phyloP scores from a whole-genome alignment of 30 jellyfish, hydroid and myxozoan genomes.

The Aurelia sp. region DNA sequence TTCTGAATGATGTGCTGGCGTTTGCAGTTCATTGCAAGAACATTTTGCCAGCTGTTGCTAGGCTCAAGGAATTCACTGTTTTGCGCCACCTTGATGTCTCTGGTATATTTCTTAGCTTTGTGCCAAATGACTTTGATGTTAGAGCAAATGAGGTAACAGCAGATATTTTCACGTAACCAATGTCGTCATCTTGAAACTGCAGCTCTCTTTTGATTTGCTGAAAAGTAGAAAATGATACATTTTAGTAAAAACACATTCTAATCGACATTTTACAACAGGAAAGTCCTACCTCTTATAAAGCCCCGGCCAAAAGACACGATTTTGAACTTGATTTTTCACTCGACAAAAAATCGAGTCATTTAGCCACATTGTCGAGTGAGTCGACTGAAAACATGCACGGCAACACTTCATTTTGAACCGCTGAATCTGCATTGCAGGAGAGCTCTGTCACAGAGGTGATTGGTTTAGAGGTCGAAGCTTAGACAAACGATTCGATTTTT shows the following conservation, averaged over 20 bases:
- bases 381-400: no score
- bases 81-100: not conserved
- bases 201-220: conserved; percentile 20
- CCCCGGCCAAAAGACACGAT: not conserved
- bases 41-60: not conserved
- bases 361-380: no score
- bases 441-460: no score
- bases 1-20: not conserved
- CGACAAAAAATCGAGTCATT: no score
- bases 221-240: not conserved
- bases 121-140: not conserved
- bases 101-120: not conserved
- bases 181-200: conserved; percentile 8
- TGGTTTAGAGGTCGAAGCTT: no score
- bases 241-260: not conserved
- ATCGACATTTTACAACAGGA: not conserved
- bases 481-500: no score
- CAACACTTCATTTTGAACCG: no score
- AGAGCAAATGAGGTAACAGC: no score
- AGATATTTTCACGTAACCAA: no score
- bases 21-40: not conserved
- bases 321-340: not conserved
- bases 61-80: not conserved
- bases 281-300: not conserved
- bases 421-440: no score